Evolutionary conservation across 2,113 vertebrate species (phyloP), one percentile per base, ranked within the genome.

Genomic region (Crypturellus undulatus): DNA sequence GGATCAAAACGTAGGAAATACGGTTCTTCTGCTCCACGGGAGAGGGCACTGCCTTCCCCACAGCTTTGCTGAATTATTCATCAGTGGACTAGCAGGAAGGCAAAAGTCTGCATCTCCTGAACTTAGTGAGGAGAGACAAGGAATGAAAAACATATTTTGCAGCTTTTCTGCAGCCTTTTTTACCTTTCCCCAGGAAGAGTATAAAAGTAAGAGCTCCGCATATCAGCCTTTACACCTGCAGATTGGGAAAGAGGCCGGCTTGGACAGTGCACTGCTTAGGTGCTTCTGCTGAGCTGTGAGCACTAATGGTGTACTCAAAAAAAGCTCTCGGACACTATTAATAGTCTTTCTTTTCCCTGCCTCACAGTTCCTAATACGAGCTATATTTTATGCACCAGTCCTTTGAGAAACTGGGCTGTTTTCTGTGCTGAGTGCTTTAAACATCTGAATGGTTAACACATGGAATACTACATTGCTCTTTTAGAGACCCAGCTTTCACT

Each of bases 141-240:
- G 56, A 92, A 72, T 21, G 68, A 67, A 91, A 92, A 92, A 56
- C 16, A 89, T 36, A 49, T 71, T 79, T 68, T 58, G 43, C 17
- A 84, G 77, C n/a, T 84, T 75, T 83, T 63, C 67, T 80, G 72
- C 36, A 88, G 58, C 65, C 34, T 71, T 59, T 65, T 87, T 49
- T 89, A 38, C 71, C 68, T 71, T 85, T 92, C 40, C n/a, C 40
- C 38, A 49, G 60, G 45, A 94, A 86, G 34, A 6, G 34, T 52
- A 80, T 47, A 80, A 85, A 85, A 88, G 64, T 85, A 91, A 87
- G 51, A 83, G 62, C 64, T 85, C 70, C 91, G 76, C 91, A 52
- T 73, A 92, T 80, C 90, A 90, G 56, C 54, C 38, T 68, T 83
- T 91, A 65, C 59, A 87, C 28, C 75, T 87, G 81, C 84, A 94